These are phyloP conservation scores for Phrynocephalus versicolor DNA, from an alignment of 2,113 vertebrate species.

Conservation along the genomic window DNA sequence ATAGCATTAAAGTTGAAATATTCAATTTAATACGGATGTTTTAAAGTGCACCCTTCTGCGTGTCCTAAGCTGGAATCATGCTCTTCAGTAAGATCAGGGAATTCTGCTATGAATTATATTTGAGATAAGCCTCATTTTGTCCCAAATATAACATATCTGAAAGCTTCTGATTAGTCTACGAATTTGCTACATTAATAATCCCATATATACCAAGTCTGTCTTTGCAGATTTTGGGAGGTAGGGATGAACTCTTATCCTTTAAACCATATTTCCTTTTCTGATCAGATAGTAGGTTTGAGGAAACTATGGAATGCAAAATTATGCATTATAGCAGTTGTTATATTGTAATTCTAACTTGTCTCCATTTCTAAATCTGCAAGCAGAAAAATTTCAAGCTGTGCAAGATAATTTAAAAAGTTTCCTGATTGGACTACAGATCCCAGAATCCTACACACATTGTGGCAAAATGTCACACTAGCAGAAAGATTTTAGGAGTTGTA, in stretches of 20 bases:
- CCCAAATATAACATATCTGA: background rate
- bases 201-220: background rate
- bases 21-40: background rate
- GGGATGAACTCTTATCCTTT: background rate
- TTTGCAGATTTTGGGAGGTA: background rate
- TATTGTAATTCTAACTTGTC: background rate
- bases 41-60: background rate
- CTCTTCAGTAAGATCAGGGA: background rate
- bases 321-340: background rate
- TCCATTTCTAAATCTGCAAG: background rate
- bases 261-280: background rate
- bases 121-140: background rate
- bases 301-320: background rate
- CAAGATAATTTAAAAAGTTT: too few relatives aligned
- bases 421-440: too few relatives aligned
- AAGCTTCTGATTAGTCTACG: background rate
- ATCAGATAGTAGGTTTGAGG: background rate
- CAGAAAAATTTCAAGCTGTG: background rate
- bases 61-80: background rate
- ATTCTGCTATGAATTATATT: background rate
- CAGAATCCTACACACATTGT: too few relatives aligned
- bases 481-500: too few relatives aligned
- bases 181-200: background rate
- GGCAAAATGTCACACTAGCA: too few relatives aligned
- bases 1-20: background rate